Base-by-base conservation (phyloP, 1,140 invertebrate species). In the Spodoptera litura region DNA sequence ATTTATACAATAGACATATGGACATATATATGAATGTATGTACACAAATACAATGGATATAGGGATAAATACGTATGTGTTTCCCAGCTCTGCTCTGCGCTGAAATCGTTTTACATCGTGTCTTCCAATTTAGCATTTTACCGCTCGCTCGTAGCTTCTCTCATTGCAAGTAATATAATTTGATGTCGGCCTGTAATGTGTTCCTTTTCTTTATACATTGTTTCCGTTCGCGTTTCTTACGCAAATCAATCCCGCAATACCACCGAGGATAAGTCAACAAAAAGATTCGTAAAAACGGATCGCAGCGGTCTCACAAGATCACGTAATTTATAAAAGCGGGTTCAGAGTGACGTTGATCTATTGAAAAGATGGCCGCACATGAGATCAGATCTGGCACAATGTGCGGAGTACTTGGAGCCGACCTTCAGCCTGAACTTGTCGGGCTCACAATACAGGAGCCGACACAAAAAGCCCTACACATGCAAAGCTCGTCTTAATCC, bases 121-220 rank as follows among this genome's bases (percentile, higher is more conserved):
- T 78, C 70, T 59, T 85, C 84, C 81, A 87, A 89, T 88, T 87
- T 87, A 83, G 84, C 62, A 80, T 81, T 88, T 88, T 89, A 89
- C 83, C 81, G 76, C 80, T 56, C 58, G 59, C 83, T 80, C 74
- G 83, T 81, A 81, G 78, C 74, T 78, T 77, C 84, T 84, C 81
- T 80, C 80, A 84, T 82, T 81, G 78, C 56, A 12, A 51, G 58
- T 52, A 75, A 61, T 75, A 83, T 85, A 64, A 77, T 68, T 66
- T 77, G 75, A 68, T 77, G 62, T 64, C 59, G 20, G 56, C 71
- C 12, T 49, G 71, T 74, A 52, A 74, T 74, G 71, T 74, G 66
- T 70, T 70, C 49, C 66, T 52, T 49, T 74, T 31, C 71, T 74
- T 61, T 74, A 61, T 74, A 74, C 56, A 58, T 51, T 59, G 55